Conservation (phyloP, 2,888 invertebrate species). For the Trichogramma dendrolimi region DNA sequence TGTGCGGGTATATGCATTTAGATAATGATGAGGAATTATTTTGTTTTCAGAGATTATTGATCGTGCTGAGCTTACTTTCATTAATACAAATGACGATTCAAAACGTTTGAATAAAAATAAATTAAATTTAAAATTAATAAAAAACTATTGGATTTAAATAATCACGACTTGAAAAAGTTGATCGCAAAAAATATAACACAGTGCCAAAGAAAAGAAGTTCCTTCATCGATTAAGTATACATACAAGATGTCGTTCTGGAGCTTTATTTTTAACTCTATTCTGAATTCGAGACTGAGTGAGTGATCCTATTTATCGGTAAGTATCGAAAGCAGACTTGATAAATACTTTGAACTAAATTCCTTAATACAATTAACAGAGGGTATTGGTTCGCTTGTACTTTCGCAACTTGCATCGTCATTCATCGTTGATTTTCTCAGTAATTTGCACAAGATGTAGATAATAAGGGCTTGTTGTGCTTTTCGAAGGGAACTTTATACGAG, state of each 20-base stretch:
- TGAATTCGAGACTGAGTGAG: not conserved
- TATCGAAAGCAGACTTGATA: slow-evolving; percentile 47
- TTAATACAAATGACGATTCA: not conserved
- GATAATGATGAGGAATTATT: slow-evolving; percentile 16
- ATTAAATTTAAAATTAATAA: not conserved
- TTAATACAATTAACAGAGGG: slow-evolving; percentile 50
- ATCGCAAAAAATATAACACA: not conserved
- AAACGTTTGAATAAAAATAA: not conserved
- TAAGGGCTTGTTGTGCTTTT: too few species aligned
- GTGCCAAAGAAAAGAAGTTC: not conserved
- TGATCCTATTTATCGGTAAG: slow-evolving; percentile 5
- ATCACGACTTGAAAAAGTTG: not conserved
- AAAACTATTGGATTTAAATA: not conserved
- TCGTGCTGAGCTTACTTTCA: not conserved
- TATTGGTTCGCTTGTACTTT: slow-evolving; percentile 27
- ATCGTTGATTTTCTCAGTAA: slow-evolving; percentile 45
- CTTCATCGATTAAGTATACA: too few species aligned
- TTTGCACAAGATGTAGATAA: too few species aligned
- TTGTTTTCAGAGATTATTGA: too few species aligned
- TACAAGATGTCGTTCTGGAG: too few species aligned
- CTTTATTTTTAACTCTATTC: not conserved
- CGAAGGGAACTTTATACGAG: too few species aligned
- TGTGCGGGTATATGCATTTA: not conserved
- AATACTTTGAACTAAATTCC: slow-evolving; percentile 45
- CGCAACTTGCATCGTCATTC: slow-evolving; percentile 47